phyloP scores from a whole-genome alignment of 1,140 invertebrate genomes.

The Dufourea novaeangliae region DNA sequence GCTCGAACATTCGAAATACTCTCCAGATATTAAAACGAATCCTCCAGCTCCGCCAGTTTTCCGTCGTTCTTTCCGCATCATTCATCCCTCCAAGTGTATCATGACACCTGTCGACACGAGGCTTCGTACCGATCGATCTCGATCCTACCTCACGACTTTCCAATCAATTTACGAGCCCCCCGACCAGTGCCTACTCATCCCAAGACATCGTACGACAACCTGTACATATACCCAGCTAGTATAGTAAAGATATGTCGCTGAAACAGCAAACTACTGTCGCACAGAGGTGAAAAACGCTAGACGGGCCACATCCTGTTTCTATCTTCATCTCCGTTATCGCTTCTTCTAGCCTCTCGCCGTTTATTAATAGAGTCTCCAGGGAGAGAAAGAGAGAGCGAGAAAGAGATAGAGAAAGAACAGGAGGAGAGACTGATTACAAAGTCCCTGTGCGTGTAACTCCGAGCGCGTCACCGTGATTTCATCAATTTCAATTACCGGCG shows the following conservation, averaged over 20 bases:
- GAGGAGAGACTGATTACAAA: constrained; percentile 1
- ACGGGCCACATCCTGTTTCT: constrained; percentile 17
- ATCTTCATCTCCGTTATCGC: background rate
- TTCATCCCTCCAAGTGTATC: background rate
- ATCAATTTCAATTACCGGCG: constrained; percentile 47
- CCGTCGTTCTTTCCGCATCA: background rate
- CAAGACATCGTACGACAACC: background rate
- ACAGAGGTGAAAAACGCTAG: constrained; percentile 18
- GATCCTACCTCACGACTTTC: constrained; percentile 2
- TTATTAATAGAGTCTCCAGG: constrained; percentile 39
- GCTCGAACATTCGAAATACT: no score
- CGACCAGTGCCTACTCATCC: constrained; percentile 1
- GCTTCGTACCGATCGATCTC: background rate
- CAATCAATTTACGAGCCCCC: constrained; percentile 35
- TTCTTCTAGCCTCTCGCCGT: background rate
- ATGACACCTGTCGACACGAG: constrained; percentile 1
- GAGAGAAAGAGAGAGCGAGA: no score
- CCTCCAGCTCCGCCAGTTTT: no score
- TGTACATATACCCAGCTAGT: background rate
- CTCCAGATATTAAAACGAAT: no score
- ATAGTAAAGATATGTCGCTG: constrained; percentile 11
- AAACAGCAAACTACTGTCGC: constrained; percentile 24
- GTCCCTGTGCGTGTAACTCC: background rate
- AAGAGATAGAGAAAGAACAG: no score
- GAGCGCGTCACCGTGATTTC: constrained; percentile 20